Evolutionary conservation across 2,797 vertebrate genomes (phyloP).

Genomic region (Holocentrus rufus): DNA sequence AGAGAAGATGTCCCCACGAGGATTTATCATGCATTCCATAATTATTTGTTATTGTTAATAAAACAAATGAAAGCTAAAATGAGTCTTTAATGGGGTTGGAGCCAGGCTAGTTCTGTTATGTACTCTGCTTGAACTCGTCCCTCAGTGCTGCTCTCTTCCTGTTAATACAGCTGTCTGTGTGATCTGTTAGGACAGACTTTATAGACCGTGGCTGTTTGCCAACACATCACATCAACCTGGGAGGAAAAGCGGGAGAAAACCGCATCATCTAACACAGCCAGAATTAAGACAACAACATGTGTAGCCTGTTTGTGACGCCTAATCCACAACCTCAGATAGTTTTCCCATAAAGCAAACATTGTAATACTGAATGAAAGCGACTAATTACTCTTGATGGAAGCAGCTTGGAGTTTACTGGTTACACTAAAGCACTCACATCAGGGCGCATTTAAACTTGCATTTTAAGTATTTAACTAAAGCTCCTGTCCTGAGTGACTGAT

Average conservation of each 20-base stretch:
- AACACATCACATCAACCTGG: constrained; percentile 34
- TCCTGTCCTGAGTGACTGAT: too few relatives aligned
- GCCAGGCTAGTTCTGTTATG: constrained; percentile 35
- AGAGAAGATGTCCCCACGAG: constrained; percentile 12
- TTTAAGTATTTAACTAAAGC: too few relatives aligned
- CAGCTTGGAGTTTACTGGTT: too few relatives aligned
- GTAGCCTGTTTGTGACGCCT: too few relatives aligned
- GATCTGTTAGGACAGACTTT: constrained; percentile 43
- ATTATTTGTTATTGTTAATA: constrained; percentile 39
- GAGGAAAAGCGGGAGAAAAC: constrained; percentile 5
- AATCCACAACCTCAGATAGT: too few relatives aligned
- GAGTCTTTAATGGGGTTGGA: constrained; percentile 39
- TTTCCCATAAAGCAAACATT: too few relatives aligned
- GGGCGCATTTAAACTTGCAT: too few relatives aligned
- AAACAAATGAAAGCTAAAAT: constrained; percentile 41
- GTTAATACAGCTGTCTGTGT: constrained; percentile 61
- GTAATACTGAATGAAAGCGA: too few relatives aligned
- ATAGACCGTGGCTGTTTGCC: constrained; percentile 28
- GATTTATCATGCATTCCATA: constrained; percentile 31
- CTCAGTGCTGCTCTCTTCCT: constrained; percentile 50
- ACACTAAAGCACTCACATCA: too few relatives aligned
- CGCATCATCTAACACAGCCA: background rate
- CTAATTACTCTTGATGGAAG: too few relatives aligned
- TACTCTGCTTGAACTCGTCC: constrained; percentile 52
- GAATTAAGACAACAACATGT: too few relatives aligned